Evolutionary conservation across 2,888 invertebrate genomes (phyloP).

Genomic region (Torymus texanus): DNA sequence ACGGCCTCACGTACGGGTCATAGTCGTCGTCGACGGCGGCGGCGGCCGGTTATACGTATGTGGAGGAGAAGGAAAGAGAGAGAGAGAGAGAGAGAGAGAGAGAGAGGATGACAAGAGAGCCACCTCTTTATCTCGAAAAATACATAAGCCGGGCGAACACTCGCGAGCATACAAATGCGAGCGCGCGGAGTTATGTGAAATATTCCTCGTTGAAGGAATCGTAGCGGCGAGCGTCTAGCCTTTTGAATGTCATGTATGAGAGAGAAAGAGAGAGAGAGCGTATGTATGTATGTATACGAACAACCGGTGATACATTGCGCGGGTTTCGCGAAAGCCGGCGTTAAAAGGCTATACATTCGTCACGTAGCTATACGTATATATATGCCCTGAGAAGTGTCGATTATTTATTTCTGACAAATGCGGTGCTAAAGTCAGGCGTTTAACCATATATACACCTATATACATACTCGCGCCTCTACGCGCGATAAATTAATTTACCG

Average conservation of each 20-base stretch:
- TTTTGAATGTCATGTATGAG: no score
- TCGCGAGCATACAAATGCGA: conserved; percentile 48
- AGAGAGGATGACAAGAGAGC: conserved; percentile 45
- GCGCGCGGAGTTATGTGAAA: conserved; percentile 37
- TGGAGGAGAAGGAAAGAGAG: not conserved
- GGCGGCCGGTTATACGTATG: conserved; percentile 1
- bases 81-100: conserved; percentile 8
- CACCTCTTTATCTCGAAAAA: conserved; percentile 47
- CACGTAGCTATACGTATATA: no score
- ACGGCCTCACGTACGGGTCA: conserved; percentile 42
- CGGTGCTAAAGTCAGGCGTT: no score
- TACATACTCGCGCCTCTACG: no score
- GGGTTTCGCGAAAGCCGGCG: no score
- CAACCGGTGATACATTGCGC: no score
- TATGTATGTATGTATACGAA: no score
- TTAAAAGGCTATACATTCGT: no score
- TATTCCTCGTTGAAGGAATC: conserved; percentile 25
- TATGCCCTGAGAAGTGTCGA: no score
- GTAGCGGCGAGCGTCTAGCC: not conserved
- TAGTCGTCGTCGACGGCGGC: conserved; percentile 23
- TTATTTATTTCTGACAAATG: no score
- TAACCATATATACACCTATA: no score
- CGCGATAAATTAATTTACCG: no score
- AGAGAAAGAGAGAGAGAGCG: not conserved
- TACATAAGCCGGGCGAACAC: conserved; percentile 21